Percentiles rank a stretch among this genome's conserved stretches.
Evolutionary conservation across 1,140 invertebrate genomes (phyloP).

Genomic region (Zophobas atratus): DNA sequence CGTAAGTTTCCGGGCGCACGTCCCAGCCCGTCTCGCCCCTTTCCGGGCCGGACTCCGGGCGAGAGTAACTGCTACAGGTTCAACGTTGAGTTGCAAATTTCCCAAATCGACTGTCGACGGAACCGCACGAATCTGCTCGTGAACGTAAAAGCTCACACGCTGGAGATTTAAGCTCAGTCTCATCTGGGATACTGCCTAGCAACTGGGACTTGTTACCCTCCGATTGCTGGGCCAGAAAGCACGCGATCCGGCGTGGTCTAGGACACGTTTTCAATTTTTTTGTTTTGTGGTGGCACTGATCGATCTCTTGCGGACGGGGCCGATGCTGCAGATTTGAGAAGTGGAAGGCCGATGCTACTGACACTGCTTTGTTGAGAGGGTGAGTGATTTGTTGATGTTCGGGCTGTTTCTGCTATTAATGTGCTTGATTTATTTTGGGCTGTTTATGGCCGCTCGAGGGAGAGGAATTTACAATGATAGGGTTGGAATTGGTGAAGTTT

Average conservation of each 20-base stretch:
- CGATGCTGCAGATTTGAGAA: conserved; percentile 4
- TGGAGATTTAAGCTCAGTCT: conserved; percentile 51
- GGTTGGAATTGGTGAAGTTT: too few relatives aligned
- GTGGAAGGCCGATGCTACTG: background rate
- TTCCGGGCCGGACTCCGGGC: conserved; percentile 30
- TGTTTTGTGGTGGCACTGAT: background rate
- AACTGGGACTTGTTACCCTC: conserved; percentile 21
- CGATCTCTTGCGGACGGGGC: background rate
- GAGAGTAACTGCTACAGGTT: conserved; percentile 30
- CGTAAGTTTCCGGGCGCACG: conserved; percentile 4
- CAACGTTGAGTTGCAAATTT: conserved; percentile 40
- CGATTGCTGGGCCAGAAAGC: conserved; percentile 10
- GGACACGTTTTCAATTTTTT: conserved; percentile 22
- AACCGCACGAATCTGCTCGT: conserved; percentile 42
- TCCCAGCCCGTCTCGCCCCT: conserved; percentile 10
- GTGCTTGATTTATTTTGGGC: background rate
- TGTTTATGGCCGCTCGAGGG: background rate
- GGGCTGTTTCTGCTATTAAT: background rate
- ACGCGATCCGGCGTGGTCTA: conserved; percentile 23
- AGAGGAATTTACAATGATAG: too few relatives aligned
- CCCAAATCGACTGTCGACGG: conserved; percentile 34
- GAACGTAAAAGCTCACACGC: conserved; percentile 46
- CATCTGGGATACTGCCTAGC: conserved; percentile 52
- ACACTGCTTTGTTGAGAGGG: background rate
- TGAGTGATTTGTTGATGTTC: background rate